These are phyloP conservation scores for Cremastobaeus sp. DNA, from an alignment of 2,888 invertebrate genomes.

Conservation along the genomic window DNA sequence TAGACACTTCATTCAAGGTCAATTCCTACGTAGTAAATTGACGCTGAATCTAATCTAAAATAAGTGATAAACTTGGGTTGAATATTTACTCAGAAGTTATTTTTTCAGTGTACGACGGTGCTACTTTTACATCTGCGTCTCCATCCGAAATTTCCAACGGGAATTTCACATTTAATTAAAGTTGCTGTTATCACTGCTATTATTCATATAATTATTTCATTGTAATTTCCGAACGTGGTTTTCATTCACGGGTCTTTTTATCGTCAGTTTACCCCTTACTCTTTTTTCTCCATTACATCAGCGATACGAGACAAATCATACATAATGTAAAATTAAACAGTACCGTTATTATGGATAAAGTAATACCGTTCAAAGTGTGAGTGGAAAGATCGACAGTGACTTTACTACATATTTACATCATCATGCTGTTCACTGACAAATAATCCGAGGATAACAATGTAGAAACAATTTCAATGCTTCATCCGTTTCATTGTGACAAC, in stretches of 20 bases:
- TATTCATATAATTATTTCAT: constrained; percentile 56
- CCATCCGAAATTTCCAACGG: constrained; percentile 46
- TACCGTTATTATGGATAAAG: constrained; percentile 45
- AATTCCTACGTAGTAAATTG: no score
- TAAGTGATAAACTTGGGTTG: no score
- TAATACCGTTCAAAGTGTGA: constrained; percentile 50
- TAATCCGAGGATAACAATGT: constrained; percentile 38
- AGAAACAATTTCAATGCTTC: constrained; percentile 33
- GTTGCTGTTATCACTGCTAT: constrained; percentile 56
- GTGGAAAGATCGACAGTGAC: constrained; percentile 58
- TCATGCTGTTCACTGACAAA: constrained; percentile 34
- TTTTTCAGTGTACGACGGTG: no score
- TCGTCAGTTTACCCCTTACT: constrained; percentile 9
- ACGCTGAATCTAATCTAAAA: no score
- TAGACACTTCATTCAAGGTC: no score
- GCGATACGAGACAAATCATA: constrained; percentile 33
- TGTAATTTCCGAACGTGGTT: constrained; percentile 45
- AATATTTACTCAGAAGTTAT: no score
- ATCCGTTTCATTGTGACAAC: constrained; percentile 36
- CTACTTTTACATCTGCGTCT: not conserved
- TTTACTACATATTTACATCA: constrained; percentile 58
- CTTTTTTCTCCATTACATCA: constrained; percentile 19
- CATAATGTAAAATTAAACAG: constrained; percentile 38
- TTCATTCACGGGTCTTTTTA: constrained; percentile 23
- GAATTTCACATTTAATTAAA: constrained; percentile 49